Evolutionary conservation across 2,888 invertebrate genomes (phyloP).

Genomic region (Pachliopta kotzebuea): DNA sequence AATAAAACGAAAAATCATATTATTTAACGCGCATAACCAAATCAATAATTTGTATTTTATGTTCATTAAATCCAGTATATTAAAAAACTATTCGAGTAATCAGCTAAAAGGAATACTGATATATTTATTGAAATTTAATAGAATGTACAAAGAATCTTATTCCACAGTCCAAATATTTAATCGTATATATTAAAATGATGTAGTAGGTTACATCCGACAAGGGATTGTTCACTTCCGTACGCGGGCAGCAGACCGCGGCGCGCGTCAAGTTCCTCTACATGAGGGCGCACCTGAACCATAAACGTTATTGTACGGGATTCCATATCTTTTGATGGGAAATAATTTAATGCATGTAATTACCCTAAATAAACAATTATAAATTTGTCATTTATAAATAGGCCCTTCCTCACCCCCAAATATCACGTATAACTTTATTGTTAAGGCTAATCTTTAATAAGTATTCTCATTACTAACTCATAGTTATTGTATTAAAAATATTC

Average conservation of each 20-base stretch:
- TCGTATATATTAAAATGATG: constrained; percentile 24
- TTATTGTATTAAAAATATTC: not conserved
- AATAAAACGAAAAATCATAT: too few species aligned
- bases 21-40: too few species aligned
- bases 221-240: constrained; percentile 66
- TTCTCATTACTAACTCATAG: not conserved
- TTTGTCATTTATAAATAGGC: not conserved
- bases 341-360: not conserved
- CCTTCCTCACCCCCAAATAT: not conserved
- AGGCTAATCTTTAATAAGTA: not conserved
- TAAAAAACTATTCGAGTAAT: too few species aligned
- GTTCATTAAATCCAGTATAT: too few species aligned
- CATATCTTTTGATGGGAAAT: constrained; percentile 10
- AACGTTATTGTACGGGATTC: constrained; percentile 22
- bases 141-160: not conserved
- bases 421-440: not conserved
- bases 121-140: too few species aligned
- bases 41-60: too few species aligned
- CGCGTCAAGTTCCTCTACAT: constrained; percentile 49
- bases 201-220: constrained; percentile 52
- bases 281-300: constrained; percentile 21
- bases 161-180: not conserved
- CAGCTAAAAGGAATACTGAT: too few species aligned
- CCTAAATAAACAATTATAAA: too few species aligned
- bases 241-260: constrained; percentile 46